Percentiles rank a stretch among this genome's conserved stretches.
These are phyloP conservation scores for Aporrectodea caliginosa DNA, from an alignment of 1,140 invertebrate species.

Conservation along the genomic window DNA sequence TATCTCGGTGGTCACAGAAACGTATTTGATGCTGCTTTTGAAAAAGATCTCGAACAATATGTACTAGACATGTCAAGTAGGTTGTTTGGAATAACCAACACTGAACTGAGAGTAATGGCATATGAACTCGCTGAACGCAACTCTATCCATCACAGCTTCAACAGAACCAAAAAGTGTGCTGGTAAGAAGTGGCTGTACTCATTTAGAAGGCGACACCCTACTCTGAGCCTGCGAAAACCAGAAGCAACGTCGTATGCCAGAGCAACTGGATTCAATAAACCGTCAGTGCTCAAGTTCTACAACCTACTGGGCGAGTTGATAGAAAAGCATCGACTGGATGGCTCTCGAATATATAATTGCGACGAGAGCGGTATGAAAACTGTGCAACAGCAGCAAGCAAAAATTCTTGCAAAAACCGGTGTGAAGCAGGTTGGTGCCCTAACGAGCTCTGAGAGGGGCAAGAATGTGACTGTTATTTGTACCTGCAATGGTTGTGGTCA, in stretches of 20 bases:
- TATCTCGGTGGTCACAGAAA: no score
- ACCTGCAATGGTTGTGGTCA: not conserved
- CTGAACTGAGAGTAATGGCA: no score
- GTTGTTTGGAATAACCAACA: no score
- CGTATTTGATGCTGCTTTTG: no score
- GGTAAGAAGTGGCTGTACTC: no score
- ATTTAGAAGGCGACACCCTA: no score
- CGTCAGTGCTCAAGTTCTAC: not conserved
- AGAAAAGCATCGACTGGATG: not conserved
- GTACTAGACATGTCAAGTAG: no score
- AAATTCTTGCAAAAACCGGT: not conserved
- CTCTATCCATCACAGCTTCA: no score
- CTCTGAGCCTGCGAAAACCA: no score
- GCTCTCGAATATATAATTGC: not conserved
- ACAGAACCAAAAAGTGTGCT: no score
- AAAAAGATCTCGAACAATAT: no score
- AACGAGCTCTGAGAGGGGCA: not conserved
- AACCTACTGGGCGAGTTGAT: not conserved
- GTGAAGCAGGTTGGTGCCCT: not conserved
- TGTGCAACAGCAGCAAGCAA: not conserved
- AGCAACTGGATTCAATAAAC: not conserved
- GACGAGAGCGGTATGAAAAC: not conserved
- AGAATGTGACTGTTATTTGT: not conserved
- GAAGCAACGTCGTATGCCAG: not conserved
- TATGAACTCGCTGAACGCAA: no score